Evolutionary conservation across 2,888 invertebrate species (phyloP), one percentile per base, ranked within the genome.

Genomic region (Taphrorychus bicolor): DNA sequence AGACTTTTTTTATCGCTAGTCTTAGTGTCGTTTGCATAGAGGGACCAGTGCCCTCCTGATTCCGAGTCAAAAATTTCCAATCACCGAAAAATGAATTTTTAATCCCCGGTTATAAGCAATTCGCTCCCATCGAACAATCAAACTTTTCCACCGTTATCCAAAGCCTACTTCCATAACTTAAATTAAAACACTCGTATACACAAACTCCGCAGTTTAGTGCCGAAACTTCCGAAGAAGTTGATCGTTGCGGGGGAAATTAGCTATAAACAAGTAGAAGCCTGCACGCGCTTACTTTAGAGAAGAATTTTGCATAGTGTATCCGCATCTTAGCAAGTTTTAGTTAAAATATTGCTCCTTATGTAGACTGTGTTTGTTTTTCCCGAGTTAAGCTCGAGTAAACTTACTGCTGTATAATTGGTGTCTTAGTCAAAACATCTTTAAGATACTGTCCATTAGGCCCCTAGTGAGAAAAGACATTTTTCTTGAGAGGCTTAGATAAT

Each of bases 221-320:
- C 53, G 56, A 63, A 68, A 68, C 62, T 68, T 72, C 70, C 65
- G 62, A 51, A 61, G 68, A 59, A 73, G 71, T 74, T 74, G 73
- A 74, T 74, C 71, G 72, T 64, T 61, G 60, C 32, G 54, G 62
- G 73, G 73, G 71, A 73, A 74, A 74, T 74, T 74, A 72, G 71
- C 71, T 65, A 73, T 74, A 73, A 74, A 72, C 72, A 72, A 70
- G 71, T 59, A 32, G 53, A 42, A 54, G 54, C 51, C 54, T 59
- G 56, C 66, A 60, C 41, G 60, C 60, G 41, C 16, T 60, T 48
- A 9, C 49, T 11, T 17, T 21, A 17, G n/a, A n/a, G 5, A 19
- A 5, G 45, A 14, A 51, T 51, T 19, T 51, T 51, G 51, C 51
- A 51, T 51, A 51, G n/a, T n/a, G n/a, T 51, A 21, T 51, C 21